Percentiles rank a stretch among this genome's conserved stretches.
These are phyloP conservation scores for Tor tambroides DNA, from an alignment of 2,113 vertebrate species.

Conservation along the genomic window DNA sequence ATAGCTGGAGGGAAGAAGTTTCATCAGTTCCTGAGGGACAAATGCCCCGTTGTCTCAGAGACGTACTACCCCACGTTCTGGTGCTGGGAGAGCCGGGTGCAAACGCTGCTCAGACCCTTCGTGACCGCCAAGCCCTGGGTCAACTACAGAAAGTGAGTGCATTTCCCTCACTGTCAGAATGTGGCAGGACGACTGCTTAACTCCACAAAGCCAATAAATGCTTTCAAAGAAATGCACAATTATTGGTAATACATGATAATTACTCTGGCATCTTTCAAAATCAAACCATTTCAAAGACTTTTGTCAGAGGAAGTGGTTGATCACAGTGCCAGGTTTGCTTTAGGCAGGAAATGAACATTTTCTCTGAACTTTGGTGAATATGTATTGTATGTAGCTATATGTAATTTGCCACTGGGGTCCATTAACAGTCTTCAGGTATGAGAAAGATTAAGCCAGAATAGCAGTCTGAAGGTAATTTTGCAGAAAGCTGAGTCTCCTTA, in stretches of 20 bases:
- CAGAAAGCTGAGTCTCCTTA: neutral
- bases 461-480: neutral
- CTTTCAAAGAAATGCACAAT: neutral
- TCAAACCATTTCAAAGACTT: neutral
- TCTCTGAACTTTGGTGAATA: neutral
- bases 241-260: neutral
- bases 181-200: neutral
- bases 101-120: conserved; percentile 94
- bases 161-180: conserved; percentile 12
- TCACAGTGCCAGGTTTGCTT: neutral
- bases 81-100: conserved; percentile 97
- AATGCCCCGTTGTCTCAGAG: conserved; percentile 94
- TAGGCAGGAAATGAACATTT: neutral
- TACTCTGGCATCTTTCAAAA: neutral
- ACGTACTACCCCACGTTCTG: conserved; percentile 97
- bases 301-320: neutral
- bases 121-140: conserved; percentile 92
- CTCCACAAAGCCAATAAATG: neutral
- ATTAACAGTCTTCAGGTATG: neutral
- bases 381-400: too few relatives aligned
- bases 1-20: conserved; percentile 90
- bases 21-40: conserved; percentile 87
- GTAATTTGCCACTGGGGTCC: neutral
- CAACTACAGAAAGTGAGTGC: conserved; percentile 89
- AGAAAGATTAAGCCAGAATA: neutral